These are phyloP conservation scores for Piliocolobus tephrosceles DNA, from an alignment of 2,113 vertebrate genomes.

Conservation along the genomic window DNA sequence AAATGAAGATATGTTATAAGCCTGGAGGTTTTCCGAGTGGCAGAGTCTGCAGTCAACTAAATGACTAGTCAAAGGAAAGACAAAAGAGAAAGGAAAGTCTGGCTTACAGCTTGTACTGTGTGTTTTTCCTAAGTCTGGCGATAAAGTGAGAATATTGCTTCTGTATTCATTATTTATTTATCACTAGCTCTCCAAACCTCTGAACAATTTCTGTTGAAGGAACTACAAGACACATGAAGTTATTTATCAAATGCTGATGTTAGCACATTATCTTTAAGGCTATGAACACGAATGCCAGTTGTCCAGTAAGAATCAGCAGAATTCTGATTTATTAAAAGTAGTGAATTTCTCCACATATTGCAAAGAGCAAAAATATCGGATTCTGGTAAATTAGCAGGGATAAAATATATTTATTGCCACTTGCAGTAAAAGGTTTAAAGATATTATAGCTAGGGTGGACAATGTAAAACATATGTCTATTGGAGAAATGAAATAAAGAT, in stretches of 20 bases:
- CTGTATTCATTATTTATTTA: conserved; percentile 79
- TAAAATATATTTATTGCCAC: conserved; percentile 26
- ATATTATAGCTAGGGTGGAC: background rate
- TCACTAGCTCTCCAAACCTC: conserved; percentile 64
- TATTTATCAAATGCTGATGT: conserved; percentile 79
- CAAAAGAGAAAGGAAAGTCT: conserved; percentile 24
- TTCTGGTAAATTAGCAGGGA: conserved; percentile 38
- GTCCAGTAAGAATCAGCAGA: conserved; percentile 66
- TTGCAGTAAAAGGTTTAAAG: background rate
- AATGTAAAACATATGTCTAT: conserved; percentile 6
- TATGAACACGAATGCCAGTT: conserved; percentile 78
- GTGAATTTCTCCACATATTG: conserved; percentile 53
- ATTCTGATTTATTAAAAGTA: conserved; percentile 76
- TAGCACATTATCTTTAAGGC: conserved; percentile 76
- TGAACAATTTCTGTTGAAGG: conserved; percentile 71
- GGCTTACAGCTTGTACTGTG: conserved; percentile 42
- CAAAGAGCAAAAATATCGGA: conserved; percentile 54
- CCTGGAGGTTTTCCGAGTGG: conserved; percentile 44
- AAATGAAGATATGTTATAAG: conserved; percentile 49
- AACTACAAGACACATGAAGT: conserved; percentile 59
- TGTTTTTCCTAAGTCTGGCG: conserved; percentile 56
- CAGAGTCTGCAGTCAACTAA: conserved; percentile 51
- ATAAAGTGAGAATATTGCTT: conserved; percentile 70
- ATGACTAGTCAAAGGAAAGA: conserved; percentile 62
- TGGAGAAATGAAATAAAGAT: conserved; percentile 62